Percentiles rank a stretch among this genome's conserved stretches.
phyloP scores from a whole-genome alignment of 2,888 invertebrate genomes.

The Epirrhoe alternata region DNA sequence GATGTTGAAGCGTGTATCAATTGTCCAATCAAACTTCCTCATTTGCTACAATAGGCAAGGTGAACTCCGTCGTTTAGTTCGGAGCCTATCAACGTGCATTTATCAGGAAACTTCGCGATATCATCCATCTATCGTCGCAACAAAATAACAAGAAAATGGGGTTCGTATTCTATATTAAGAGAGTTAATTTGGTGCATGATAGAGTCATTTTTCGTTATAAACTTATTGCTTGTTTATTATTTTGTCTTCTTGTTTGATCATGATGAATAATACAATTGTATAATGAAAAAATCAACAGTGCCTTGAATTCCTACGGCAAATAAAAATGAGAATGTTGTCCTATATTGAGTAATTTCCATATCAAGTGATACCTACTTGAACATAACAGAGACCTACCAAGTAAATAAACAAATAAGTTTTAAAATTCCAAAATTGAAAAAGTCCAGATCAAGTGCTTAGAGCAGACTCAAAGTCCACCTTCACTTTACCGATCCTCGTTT shows the following conservation, averaged over 20 bases:
- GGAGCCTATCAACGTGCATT: constrained; percentile 20
- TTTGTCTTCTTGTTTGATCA: too few species aligned
- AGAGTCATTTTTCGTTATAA: background rate
- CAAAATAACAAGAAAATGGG: background rate
- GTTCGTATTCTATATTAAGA: background rate
- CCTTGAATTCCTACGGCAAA: too few species aligned
- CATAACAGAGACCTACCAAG: too few species aligned
- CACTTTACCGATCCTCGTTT: constrained; percentile 8
- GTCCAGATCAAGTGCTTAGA: background rate
- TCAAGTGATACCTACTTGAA: too few species aligned
- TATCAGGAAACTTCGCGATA: constrained; percentile 21
- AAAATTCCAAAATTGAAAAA: too few species aligned
- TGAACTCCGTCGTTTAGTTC: constrained; percentile 22
- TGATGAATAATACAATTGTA: too few species aligned
- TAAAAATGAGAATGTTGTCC: too few species aligned
- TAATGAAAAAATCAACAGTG: too few species aligned
- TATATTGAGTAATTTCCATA: too few species aligned
- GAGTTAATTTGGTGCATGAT: background rate
- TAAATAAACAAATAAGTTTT: too few species aligned
- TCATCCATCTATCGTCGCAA: constrained; percentile 15
- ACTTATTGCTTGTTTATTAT: too few species aligned
- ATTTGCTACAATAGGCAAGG: constrained; percentile 22
- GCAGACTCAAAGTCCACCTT: constrained; percentile 9
- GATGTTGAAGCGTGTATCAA: constrained; percentile 18
- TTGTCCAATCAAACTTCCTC: constrained; percentile 27